Percentiles rank a stretch among this genome's conserved stretches.
Evolutionary conservation across 2,888 invertebrate species (phyloP).

Genomic region (Cephus rjabovi): DNA sequence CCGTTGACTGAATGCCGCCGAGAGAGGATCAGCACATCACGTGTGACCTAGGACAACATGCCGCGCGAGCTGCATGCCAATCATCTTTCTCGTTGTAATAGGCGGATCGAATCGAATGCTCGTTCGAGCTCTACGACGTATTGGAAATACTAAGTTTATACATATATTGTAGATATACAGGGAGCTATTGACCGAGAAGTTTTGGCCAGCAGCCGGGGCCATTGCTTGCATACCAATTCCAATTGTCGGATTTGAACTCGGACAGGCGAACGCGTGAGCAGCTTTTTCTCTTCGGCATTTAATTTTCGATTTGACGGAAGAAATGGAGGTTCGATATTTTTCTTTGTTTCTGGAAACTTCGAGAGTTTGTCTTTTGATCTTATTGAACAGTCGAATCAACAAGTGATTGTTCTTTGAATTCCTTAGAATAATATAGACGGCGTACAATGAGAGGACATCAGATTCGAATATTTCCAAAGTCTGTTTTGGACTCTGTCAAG

Average conservation of each 20-base stretch:
- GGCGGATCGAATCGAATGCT: constrained; percentile 41
- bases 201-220: constrained; percentile 45
- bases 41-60: constrained; percentile 65
- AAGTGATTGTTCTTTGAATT: too few relatives aligned
- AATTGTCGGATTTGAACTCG: constrained; percentile 53
- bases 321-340: too few relatives aligned
- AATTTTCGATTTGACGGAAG: too few relatives aligned
- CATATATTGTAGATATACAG: constrained; percentile 5
- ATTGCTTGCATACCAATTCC: constrained; percentile 56
- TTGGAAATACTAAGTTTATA: constrained; percentile 32
- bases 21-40: constrained; percentile 48
- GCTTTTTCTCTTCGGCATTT: background rate
- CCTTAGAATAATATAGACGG: background rate
- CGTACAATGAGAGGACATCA: constrained; percentile 39
- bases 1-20: constrained; percentile 5
- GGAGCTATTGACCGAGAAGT: constrained; percentile 48
- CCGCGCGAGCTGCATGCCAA: constrained; percentile 65
- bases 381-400: too few relatives aligned
- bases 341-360: too few relatives aligned
- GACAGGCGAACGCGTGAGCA: constrained; percentile 10
- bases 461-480: constrained; percentile 18
- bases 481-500: too few relatives aligned
- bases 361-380: too few relatives aligned
- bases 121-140: constrained; percentile 41
- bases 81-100: constrained; percentile 51